A percentile compares a stretch with the other conserved stretches of the same genome.
These are phyloP conservation scores for Ephydatia muelleri DNA, from an alignment of 37 sponge, comb jelly and placozoan species.

Conservation along the genomic window DNA sequence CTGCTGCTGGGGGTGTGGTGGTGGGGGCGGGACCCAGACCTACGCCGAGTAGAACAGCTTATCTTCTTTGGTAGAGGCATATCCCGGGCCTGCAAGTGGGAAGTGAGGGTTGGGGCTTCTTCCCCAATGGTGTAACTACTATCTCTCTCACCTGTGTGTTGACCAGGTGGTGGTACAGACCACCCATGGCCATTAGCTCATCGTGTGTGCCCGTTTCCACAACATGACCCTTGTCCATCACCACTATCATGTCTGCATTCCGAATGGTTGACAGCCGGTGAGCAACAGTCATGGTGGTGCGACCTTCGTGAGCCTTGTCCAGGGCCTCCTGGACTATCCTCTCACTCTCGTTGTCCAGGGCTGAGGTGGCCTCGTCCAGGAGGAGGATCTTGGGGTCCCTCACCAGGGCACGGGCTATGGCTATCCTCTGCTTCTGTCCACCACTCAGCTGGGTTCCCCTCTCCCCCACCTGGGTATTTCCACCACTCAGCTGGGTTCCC, in stretches of 20 bases:
- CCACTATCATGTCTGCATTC: constrained; percentile 76
- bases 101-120: not conserved
- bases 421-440: constrained; percentile 93
- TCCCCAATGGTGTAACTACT: constrained; percentile 41
- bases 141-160: constrained; percentile 58
- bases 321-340: constrained; percentile 87
- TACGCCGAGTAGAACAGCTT: not conserved
- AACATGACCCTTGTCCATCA: constrained; percentile 69
- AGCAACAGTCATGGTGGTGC: constrained; percentile 90
- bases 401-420: constrained; percentile 93
- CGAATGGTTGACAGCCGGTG: constrained; percentile 90
- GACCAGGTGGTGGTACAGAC: constrained; percentile 92
- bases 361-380: constrained; percentile 94
- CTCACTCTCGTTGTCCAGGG: constrained; percentile 93
- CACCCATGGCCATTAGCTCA: constrained; percentile 77
- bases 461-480: constrained; percentile 72
- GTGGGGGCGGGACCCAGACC: not conserved
- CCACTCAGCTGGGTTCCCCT: constrained; percentile 56
- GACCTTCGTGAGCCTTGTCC: constrained; percentile 90
- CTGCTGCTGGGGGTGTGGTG: constrained; percentile 2
- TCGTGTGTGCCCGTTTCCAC: constrained; percentile 82
- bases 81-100: not conserved
- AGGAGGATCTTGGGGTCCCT: constrained; percentile 89
- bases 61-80: not conserved
- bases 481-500: constrained; percentile 61